Evolutionary conservation across 30 jellyfish, hydroid and myxozoan species (phyloP).

Genomic region (Phacellophora camtschatica): DNA sequence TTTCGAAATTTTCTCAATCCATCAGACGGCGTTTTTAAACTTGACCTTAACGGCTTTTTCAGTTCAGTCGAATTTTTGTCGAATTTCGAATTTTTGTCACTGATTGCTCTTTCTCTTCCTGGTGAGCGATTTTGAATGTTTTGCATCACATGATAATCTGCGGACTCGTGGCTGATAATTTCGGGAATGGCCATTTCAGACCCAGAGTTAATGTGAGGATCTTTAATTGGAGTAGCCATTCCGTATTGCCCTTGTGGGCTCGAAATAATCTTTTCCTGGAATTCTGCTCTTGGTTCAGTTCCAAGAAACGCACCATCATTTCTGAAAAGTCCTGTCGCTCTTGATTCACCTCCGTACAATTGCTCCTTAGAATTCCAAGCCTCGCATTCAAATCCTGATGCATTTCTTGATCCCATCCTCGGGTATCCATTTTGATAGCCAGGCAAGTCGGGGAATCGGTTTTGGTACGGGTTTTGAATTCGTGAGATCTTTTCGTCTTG

Average conservation of each 20-base stretch:
- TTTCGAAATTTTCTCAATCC: conserved; percentile 57
- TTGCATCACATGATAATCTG: background rate
- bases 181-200: conserved; percentile 13
- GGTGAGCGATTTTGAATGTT: background rate
- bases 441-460: background rate
- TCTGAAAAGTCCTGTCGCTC: background rate
- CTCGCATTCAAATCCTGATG: background rate
- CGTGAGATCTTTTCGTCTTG: no score
- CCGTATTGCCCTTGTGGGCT: conserved; percentile 59
- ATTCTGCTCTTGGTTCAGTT: conserved; percentile 7
- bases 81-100: background rate
- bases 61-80: background rate
- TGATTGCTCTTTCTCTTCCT: background rate
- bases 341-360: background rate
- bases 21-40: conserved; percentile 64
- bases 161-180: background rate
- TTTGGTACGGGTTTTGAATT: background rate
- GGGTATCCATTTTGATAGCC: background rate
- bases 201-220: conserved; percentile 22
- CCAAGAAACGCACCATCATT: conserved; percentile 11
- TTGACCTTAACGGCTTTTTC: conserved; percentile 59
- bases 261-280: conserved; percentile 29
- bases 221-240: conserved; percentile 49
- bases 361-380: conserved; percentile 17
- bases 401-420: conserved; percentile 10